These are phyloP conservation scores for Bubalus kerabau DNA, from an alignment of 2,113 vertebrate genomes.

Conservation along the genomic window DNA sequence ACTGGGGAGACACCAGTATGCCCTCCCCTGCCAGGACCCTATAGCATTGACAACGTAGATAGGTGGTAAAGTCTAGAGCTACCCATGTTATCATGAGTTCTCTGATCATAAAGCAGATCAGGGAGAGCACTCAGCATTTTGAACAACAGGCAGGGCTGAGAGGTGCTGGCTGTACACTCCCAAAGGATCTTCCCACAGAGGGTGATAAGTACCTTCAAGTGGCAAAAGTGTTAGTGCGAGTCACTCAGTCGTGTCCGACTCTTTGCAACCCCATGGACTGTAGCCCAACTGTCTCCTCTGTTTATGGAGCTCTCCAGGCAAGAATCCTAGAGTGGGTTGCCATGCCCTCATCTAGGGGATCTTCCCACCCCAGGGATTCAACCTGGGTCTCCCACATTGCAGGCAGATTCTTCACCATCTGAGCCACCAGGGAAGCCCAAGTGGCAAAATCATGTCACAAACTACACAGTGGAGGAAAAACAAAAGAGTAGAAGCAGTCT, in stretches of 20 bases:
- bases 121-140: slow-evolving; percentile 87
- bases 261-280: neutral
- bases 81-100: slow-evolving; percentile 86
- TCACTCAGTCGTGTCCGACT: accelerated
- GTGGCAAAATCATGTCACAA: slow-evolving; percentile 78
- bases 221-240: slow-evolving; percentile 70
- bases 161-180: slow-evolving; percentile 83
- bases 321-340: neutral
- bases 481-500: slow-evolving; percentile 79
- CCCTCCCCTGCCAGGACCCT: slow-evolving; percentile 28
- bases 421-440: neutral
- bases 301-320: neutral
- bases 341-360: neutral
- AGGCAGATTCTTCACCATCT: neutral
- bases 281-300: neutral
- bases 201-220: slow-evolving; percentile 85
- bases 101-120: slow-evolving; percentile 86
- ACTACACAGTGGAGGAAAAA: slow-evolving; percentile 82
- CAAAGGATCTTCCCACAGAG: slow-evolving; percentile 85
- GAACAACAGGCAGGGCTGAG: slow-evolving; percentile 88
- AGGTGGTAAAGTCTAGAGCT: slow-evolving; percentile 88
- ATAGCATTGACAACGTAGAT: slow-evolving; percentile 50
- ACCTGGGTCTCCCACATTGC: neutral
- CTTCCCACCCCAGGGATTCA: neutral
- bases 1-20: slow-evolving; percentile 70